phyloP scores from a whole-genome alignment of 1,140 invertebrate genomes.

The Drosophila melanica region DNA sequence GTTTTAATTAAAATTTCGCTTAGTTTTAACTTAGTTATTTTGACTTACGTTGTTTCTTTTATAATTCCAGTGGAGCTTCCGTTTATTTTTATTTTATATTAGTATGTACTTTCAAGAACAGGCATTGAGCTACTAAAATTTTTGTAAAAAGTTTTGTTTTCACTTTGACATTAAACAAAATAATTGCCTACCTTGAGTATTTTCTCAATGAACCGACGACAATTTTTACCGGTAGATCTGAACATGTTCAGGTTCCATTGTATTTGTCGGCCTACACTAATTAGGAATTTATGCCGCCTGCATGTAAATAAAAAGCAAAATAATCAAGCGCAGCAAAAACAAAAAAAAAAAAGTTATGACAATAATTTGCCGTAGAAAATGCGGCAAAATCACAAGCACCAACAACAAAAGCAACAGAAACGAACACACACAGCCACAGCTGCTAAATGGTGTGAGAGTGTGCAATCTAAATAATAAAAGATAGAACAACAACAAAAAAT shows the following conservation, averaged over 20 bases:
- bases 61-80: background rate
- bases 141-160: constrained; percentile 7
- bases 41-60: background rate
- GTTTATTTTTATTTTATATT: background rate
- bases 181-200: constrained; percentile 28
- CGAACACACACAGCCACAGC: constrained; percentile 25
- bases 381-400: constrained; percentile 55
- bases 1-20: background rate
- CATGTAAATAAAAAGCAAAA: constrained; percentile 53
- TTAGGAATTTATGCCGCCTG: constrained; percentile 74
- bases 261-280: constrained; percentile 59
- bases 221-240: constrained; percentile 25
- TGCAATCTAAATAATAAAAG: constrained; percentile 71
- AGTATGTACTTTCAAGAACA: background rate
- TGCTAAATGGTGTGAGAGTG: constrained; percentile 33
- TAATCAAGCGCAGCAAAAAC: constrained; percentile 34
- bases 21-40: background rate
- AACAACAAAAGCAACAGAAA: constrained; percentile 14
- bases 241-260: constrained; percentile 1
- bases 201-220: constrained; percentile 25
- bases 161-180: constrained; percentile 18
- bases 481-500: constrained; percentile 54
- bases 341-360: constrained; percentile 67
- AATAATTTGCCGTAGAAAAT: constrained; percentile 75
- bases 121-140: background rate